Evolutionary conservation across 2,797 vertebrate species (phyloP).

Genomic region (Forpus xanthops): DNA sequence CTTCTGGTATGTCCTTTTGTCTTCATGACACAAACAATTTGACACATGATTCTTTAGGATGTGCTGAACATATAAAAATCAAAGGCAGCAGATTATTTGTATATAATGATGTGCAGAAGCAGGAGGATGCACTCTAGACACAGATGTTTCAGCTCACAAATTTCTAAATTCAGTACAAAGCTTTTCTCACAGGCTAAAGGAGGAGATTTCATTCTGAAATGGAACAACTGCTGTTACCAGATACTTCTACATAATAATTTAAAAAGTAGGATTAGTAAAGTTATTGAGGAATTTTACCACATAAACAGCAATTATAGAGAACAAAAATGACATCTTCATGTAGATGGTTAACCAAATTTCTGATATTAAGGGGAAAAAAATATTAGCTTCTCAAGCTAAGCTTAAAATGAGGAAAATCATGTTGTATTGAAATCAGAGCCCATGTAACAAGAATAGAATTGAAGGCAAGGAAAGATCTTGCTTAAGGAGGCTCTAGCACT

Average conservation of each 20-base stretch:
- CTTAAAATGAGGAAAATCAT: background rate
- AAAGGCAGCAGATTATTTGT: background rate
- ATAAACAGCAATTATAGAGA: background rate
- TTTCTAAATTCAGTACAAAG: background rate
- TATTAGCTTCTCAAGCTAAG: background rate
- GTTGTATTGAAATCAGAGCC: background rate
- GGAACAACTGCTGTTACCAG: background rate
- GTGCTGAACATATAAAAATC: background rate
- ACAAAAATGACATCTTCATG: background rate
- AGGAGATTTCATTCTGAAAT: background rate
- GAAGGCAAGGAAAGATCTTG: background rate
- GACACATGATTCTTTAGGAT: background rate
- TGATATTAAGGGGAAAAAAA: background rate
- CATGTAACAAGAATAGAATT: background rate
- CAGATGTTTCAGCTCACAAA: background rate
- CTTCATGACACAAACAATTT: background rate
- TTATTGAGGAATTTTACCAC: background rate
- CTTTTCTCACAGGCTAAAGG: background rate
- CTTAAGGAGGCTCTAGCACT: background rate
- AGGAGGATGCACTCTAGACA: background rate
- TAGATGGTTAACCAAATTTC: background rate
- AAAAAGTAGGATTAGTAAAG: background rate
- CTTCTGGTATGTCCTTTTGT: background rate
- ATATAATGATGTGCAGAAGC: background rate
- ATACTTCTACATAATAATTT: fast-evolving